Percentiles rank a stretch among this genome's conserved stretches.
These are phyloP conservation scores for Formicarius rufipectus DNA, from an alignment of 2,113 vertebrate genomes.

Conservation along the genomic window DNA sequence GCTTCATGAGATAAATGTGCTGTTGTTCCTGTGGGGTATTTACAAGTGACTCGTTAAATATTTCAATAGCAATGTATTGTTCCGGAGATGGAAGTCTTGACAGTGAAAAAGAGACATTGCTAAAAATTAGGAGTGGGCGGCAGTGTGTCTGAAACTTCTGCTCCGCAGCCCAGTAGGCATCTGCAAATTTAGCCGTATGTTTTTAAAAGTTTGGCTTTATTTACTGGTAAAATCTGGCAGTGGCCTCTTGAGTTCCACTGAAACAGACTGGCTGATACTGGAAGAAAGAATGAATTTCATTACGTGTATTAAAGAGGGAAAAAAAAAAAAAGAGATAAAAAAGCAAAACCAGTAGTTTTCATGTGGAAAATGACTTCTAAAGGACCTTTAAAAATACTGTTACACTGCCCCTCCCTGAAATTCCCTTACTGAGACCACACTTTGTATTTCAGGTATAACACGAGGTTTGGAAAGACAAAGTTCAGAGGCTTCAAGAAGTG, in stretches of 20 bases:
- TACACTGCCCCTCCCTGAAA: not conserved
- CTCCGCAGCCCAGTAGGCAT: not conserved
- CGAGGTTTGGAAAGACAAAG: not conserved
- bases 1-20: not conserved
- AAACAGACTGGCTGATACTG: not conserved
- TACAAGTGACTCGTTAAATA: constrained; percentile 14
- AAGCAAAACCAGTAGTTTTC: not conserved
- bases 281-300: not conserved
- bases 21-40: constrained; percentile 26
- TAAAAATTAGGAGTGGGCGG: not conserved
- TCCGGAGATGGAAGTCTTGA: not conserved
- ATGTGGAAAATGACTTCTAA: not conserved
- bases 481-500: not conserved
- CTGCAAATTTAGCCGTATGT: not conserved
- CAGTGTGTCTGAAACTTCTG: not conserved
- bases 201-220: not conserved
- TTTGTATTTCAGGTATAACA: not conserved
- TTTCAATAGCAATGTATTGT: constrained; percentile 17
- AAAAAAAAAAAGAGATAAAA: not conserved
- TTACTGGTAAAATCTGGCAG: not conserved
- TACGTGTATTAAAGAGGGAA: not conserved
- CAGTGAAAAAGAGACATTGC: not conserved
- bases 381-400: not conserved
- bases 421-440: not conserved
- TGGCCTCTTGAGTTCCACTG: not conserved